Base-by-base conservation (phyloP, 2,797 vertebrate species). In the Eremophila alpestris region DNA sequence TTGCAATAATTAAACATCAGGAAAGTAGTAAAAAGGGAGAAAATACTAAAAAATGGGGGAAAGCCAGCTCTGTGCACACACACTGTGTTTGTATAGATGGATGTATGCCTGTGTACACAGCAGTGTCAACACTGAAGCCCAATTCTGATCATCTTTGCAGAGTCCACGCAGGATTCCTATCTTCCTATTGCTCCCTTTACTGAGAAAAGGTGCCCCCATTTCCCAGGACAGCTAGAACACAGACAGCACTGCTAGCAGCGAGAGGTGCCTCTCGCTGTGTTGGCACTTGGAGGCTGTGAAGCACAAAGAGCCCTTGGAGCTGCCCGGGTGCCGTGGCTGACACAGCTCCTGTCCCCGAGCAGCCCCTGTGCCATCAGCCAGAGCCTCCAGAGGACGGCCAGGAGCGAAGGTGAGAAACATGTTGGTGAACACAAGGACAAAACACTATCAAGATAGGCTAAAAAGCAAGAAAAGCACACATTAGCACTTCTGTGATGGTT, bases 391-490 rank as follows among this genome's bases (percentile, higher is more conserved):
- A 98, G 98, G 97, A 95, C 34, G 26, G 92, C 94, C 95, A 63
- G 49, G 56, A 83, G 91, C 51, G 60, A 96, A 98, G 96, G 98
- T 96, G 97, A 97, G 96, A 98, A 98, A 95, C 45, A 84, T 22
- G 30, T 46, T 88, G 94, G 83, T 76, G 92, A 94, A 90, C 77
- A 93, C 77, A 62, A 89, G 9, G 83, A 95, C 93, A 92, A 97
- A 98, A 97, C 83, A 64, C 95, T 94, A 96, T 91, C 80, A 73
- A 95, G 97, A 97, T 84, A 34, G 90, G 88, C 92, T 77, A 93
- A 92, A 95, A 94, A 85, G 95, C 77, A 96, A 97, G 98, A 98
- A 95, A 97, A 97, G 98, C 97, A 97, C 97, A 97, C 97, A 98
- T 98, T 98, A 98, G 98, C 98, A 98, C 96, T 95, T 96, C n/a